Evolutionary conservation across 2,113 vertebrate genomes (phyloP), one percentile per base, ranked within the genome.

Genomic region (Rhynchopsitta pachyrhyncha): DNA sequence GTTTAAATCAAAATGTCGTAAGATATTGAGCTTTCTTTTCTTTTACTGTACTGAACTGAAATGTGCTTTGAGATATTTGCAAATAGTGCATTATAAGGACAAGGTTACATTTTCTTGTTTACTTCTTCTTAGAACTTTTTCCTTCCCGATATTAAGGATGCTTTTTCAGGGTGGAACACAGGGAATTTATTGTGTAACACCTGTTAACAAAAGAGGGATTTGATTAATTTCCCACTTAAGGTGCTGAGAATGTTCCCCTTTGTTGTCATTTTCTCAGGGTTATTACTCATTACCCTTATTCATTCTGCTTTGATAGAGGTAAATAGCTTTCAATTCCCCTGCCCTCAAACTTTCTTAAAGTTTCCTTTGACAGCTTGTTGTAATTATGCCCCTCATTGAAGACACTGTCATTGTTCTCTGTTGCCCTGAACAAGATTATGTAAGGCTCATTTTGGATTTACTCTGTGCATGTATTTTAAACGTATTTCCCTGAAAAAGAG

Each of bases 251-350:
- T 90, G 93, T 92, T 95, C 94, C 81, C 90, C 82, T 95, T 97
- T 96, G 95, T 96, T 95, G 93, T 95, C 92, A 93, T 95, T 97
- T 97, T 97, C 95, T 95, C 90, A 94, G 94, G 95, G 95, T 97
- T 97, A 96, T 95, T 96, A 96, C 92, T 97, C 97, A 97, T 97
- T 97, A 95, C 93, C 95, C 95, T 90, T 90, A 95, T 95, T 97
- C 95, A 97, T 95, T 96, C 96, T 95, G 90, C 96, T 96, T 96
- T 96, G 93, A 95, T 95, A 96, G 93, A 96, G 92, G 96, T 96
- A 96, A 97, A 96, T 95, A 96, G 96, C 93, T 96, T 95, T 96
- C 96, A 96, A 96, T 96, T 96, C 95, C 95, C 93, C 69, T 90
- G 80, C 92, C 92, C 90, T 73, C 77, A 96, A 96, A 97, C 96